Percentiles rank a stretch among this genome's conserved stretches.
These are phyloP conservation scores for Hemicentrotus pulcherrimus DNA, from an alignment of 35 echinoderm and acorn worm species.

Conservation along the genomic window DNA sequence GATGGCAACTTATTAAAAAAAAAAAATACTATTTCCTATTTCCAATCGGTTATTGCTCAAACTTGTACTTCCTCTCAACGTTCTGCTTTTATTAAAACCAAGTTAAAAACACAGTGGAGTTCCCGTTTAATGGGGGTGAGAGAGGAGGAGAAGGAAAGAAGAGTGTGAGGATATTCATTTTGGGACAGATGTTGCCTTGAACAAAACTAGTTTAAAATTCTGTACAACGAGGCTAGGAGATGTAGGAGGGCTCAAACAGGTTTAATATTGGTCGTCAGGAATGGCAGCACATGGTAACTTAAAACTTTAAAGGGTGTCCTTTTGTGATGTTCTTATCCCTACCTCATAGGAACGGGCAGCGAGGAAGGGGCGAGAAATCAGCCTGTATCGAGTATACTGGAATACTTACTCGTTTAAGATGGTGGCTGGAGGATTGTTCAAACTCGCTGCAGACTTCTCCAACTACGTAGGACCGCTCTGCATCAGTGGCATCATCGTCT, in stretches of 20 bases:
- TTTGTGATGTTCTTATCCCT: background rate
- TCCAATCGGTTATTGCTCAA: too few species aligned
- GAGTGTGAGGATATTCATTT: background rate
- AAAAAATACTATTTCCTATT: too few species aligned
- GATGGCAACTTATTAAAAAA: too few species aligned
- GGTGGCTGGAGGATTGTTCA: conserved; percentile 58
- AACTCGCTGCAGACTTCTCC: conserved; percentile 72
- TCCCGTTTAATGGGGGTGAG: too few species aligned
- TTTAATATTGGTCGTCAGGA: background rate
- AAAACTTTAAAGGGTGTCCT: background rate
- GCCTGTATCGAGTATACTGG: conserved; percentile 60
- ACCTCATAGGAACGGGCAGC: conserved; percentile 20
- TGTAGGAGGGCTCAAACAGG: background rate
- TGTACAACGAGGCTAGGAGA: background rate
- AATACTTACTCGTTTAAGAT: conserved; percentile 60
- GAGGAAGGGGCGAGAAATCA: conserved; percentile 52
- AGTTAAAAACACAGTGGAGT: too few species aligned
- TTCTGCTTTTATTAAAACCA: too few species aligned
- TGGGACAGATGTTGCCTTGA: background rate
- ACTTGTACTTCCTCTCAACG: too few species aligned
- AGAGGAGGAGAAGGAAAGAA: background rate
- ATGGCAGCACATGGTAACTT: background rate
- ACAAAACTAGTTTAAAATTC: background rate
- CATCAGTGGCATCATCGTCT: conserved; percentile 61
- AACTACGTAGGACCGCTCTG: conserved; percentile 69